Evolutionary conservation across 2,113 vertebrate genomes (phyloP).

Genomic region (Ivindomyrus marchei): DNA sequence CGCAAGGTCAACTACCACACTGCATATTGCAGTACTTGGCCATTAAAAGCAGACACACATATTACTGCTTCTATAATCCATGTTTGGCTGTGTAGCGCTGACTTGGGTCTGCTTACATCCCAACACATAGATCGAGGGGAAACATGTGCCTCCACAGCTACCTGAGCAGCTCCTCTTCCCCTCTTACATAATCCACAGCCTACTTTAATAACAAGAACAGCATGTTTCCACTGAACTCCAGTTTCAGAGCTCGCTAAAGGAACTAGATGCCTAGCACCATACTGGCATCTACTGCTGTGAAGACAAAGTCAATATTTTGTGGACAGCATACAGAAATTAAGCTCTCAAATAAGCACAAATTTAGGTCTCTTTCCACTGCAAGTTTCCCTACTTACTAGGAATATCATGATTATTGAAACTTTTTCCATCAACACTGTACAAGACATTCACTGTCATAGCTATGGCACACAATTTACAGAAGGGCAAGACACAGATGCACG

Average conservation of each 20-base stretch:
- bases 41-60: not conserved
- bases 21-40: not conserved
- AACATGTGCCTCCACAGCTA: not conserved
- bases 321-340: not conserved
- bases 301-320: not conserved
- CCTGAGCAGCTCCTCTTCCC: not conserved
- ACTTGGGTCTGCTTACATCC: not conserved
- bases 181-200: not conserved
- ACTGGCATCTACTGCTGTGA: not conserved
- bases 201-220: slow-evolving; percentile 9
- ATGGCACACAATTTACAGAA: not conserved
- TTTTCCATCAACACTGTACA: not conserved
- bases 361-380: not conserved
- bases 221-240: not conserved
- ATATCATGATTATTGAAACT: not conserved
- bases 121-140: not conserved
- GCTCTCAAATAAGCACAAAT: not conserved
- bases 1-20: not conserved
- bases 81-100: not conserved
- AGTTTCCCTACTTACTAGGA: not conserved
- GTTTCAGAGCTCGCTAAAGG: not conserved
- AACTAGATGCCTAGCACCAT: not conserved
- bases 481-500: not conserved
- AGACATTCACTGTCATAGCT: not conserved
- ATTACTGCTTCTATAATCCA: not conserved